Evolutionary conservation across 1,140 invertebrate genomes (phyloP), one percentile per base, ranked within the genome.

Genomic region (Zaprionus davidi): DNA sequence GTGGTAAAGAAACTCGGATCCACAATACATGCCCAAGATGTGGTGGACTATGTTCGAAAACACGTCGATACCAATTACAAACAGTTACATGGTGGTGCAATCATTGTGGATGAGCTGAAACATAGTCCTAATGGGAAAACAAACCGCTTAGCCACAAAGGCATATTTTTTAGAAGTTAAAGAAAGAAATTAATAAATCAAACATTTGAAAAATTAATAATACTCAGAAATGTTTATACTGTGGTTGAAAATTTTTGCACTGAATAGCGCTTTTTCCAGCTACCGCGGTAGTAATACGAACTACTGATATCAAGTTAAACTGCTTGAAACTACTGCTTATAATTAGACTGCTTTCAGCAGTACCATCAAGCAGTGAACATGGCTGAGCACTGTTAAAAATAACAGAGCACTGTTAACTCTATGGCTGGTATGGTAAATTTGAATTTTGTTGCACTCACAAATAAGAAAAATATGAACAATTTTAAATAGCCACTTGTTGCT

Each of bases 51-150:
- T 31, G 86, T 91, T 15, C 60, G 56, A 7, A n/a, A 34, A 2
- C 71, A 76, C 4, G 59, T 66, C 2, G 57, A 55, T n/a, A 66
- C 82, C 41, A 79, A 76, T 20, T 83, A 90, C 20, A 93, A 93
- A 51, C 79, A 85, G 13, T 69, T 94, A 1, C 51, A 91, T 28
- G 93, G 90, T 11, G 93, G 93, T 11, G 92, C 93, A 17, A 76
- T 91, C 24, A 93, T 93, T 63, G 71, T 93, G n/a, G 84, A 94
- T 4, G 68, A 83, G 22, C 92, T 95, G 56, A 36, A 46, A 17
- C 77, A 70, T 5, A 79, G 71, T 34, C 55, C 86, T 26, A 90
- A 90, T 67, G 85, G 86, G 0, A 90, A 90, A 36, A 85, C 86
- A 2, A 90, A 90, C 60, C 71, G 86, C 4, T 60, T 71, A 28